phyloP scores from a whole-genome alignment of 2,888 invertebrate species.

The Flexamia atlantica region DNA sequence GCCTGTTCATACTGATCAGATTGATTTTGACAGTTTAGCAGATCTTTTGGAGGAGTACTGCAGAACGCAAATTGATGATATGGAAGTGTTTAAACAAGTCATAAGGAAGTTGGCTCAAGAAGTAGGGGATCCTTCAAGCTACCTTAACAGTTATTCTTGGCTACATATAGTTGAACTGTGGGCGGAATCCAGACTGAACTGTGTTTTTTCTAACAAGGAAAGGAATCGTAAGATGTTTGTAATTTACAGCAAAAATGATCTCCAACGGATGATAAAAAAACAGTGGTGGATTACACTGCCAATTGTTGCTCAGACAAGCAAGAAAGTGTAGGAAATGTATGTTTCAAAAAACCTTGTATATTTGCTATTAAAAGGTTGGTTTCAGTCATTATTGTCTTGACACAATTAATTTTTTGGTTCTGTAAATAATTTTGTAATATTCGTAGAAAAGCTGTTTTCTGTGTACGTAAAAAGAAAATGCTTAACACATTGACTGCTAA shows the following conservation, averaged over 20 bases:
- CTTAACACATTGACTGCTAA: no score
- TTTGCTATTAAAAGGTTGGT: not conserved
- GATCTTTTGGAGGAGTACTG: constrained; percentile 65
- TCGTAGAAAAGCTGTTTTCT: no score
- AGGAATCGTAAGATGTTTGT: constrained; percentile 10
- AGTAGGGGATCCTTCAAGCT: constrained; percentile 74
- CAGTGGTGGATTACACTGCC: constrained; percentile 59
- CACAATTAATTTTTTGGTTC: no score
- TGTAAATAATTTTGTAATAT: no score
- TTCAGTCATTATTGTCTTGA: no score
- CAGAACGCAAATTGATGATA: constrained; percentile 48
- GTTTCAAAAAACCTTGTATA: not conserved
- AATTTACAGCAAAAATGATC: constrained; percentile 44
- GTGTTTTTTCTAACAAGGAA: not conserved
- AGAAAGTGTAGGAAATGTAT: not conserved
- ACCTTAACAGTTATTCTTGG: constrained; percentile 77
- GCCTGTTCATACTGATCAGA: constrained; percentile 55
- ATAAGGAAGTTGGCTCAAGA: constrained; percentile 75
- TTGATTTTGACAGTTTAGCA: constrained; percentile 54
- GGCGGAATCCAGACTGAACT: constrained; percentile 36
- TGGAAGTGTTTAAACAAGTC: constrained; percentile 68
- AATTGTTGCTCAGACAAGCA: constrained; percentile 13
- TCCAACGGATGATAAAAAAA: constrained; percentile 43
- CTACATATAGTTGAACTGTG: constrained; percentile 70
- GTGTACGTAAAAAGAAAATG: no score